Base-by-base conservation (phyloP, 2,888 invertebrate genomes). In the Drosophila ustulata region DNA sequence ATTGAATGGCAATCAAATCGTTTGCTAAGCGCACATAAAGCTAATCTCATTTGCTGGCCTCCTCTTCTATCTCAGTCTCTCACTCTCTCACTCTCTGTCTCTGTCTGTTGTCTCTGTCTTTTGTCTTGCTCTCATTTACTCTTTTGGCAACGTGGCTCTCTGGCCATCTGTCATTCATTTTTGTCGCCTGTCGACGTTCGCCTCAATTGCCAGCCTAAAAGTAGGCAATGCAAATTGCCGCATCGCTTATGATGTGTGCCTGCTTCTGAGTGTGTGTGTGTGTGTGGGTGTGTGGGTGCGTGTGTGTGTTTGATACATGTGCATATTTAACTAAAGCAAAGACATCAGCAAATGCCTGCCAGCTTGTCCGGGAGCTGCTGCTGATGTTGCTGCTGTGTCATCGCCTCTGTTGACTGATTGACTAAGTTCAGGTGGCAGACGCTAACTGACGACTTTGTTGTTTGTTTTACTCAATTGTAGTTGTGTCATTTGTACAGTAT, bases 341-440 rank as follows among this genome's bases (percentile, higher is more conserved):
- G 79, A 66, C 79, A 74, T 78, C 56, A 67, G 64, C 79, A 71
- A 65, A 61, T 80, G 80, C 61, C 64, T 58, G 62, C 37, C 56
- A 62, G 53, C n/a, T 56, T 59, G 49, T 39, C 49, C 50, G 57
- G 49, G 34, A 46, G 64, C 50, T 37, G 45, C 11, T 26, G 39
- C 55, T 50, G 37, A 18, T 45, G 45, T 56, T 66, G 65, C 28
- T 58, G 63, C 50, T 43, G 69, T 63, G 55, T 62, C 68, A 49
- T 65, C 71, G 62, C 74, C 52, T 67, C 64, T 66, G 65, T 59
- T 81, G 85, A 86, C 84, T 87, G 87, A 82, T 83, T 82, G 88
- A 86, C 83, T 77, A 59, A 72, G 78, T 80, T 77, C 80, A 88
- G 72, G 78, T 83, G 71, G 57, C 72, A 66, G 85, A 75, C 65